Percentiles rank a stretch among this genome's conserved stretches.
Evolutionary conservation across 2,888 invertebrate genomes (phyloP).

Genomic region (Andrena chrysosceles): DNA sequence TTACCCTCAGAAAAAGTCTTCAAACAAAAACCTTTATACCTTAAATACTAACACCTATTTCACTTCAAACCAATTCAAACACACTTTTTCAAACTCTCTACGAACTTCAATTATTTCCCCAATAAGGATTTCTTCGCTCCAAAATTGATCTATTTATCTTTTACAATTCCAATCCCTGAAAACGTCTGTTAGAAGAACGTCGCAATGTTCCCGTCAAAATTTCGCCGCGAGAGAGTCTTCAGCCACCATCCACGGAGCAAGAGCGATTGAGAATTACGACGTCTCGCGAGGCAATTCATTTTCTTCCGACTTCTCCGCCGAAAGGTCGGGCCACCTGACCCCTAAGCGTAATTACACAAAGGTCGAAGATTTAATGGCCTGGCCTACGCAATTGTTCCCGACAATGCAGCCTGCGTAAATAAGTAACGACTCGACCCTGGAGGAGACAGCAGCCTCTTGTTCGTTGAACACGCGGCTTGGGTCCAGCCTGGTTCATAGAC

Average conservation of each 20-base stretch:
- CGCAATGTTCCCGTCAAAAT: neutral
- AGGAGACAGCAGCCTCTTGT: slow-evolving; percentile 64
- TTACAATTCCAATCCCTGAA: no score
- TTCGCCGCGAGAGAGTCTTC: neutral
- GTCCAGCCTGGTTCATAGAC: slow-evolving; percentile 62
- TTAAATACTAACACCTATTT: no score
- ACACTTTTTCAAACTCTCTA: no score
- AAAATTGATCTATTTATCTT: no score
- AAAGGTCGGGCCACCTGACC: slow-evolving; percentile 64
- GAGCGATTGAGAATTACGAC: slow-evolving; percentile 26
- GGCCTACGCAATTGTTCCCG: slow-evolving; percentile 70
- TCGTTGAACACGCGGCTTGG: slow-evolving; percentile 52
- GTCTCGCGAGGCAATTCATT: slow-evolving; percentile 55
- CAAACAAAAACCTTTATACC: no score
- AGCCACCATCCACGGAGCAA: neutral
- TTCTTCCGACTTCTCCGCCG: slow-evolving; percentile 50
- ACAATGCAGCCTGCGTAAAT: slow-evolving; percentile 68
- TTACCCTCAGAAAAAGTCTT: no score
- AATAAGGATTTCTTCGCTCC: no score
- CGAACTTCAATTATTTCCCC: no score
- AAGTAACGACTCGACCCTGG: slow-evolving; percentile 70
- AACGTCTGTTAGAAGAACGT: no score
- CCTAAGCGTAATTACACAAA: slow-evolving; percentile 62
- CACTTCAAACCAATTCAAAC: no score
- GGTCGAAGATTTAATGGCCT: slow-evolving; percentile 69